Evolutionary conservation across 2,888 invertebrate species (phyloP), one percentile per base, ranked within the genome.

Genomic region (Polydesmus complanatus): DNA sequence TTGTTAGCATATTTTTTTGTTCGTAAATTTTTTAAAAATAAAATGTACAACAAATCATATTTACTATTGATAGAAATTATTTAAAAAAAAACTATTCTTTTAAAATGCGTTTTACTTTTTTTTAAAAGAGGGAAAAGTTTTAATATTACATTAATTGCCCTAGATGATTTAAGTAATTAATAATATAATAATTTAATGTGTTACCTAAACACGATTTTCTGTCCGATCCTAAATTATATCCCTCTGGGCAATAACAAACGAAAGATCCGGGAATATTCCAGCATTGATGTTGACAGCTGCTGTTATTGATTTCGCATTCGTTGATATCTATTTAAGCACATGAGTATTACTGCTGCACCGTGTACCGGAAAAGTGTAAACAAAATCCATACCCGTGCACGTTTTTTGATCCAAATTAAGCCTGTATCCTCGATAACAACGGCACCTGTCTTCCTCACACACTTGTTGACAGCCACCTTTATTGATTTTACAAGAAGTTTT

Each of bases 241-340:
- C 78, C n/a, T 70, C 57, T 0, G 78, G 78, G 67, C 83, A 83
- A 11, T 72, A 71, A 67, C 83, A 83, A 56, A 74, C 73, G 66
- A 78, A 81, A 26, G 77, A 75, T 1, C 82, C 82, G 0, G 76
- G 69, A 5, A 73, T 72, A 69, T 81, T 81, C 58, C 75, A 68
- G 67, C 81, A 81, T 54, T 71, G 71, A 67, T 80, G 78, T 0
- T 77, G 76, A 67, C 80, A 80, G 8, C 79, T 79, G 0, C 78
- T 78, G 50, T 79, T 79, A 55, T 77, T 74, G 1, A 73, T 61
- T 73, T 68, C 78, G 73, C 60, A 73, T 64, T 72, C 72, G 65
- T 73, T 67, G 8, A 71, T 62, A 65, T 72, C 73, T 59, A 19
- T 14, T 48, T 23, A 48, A 49, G 23, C 21, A 2, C 27, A 56